A percentile compares a stretch with the other conserved stretches of the same genome.
phyloP scores from a whole-genome alignment of 2,888 invertebrate genomes.

The Dastarcus helophoroides region DNA sequence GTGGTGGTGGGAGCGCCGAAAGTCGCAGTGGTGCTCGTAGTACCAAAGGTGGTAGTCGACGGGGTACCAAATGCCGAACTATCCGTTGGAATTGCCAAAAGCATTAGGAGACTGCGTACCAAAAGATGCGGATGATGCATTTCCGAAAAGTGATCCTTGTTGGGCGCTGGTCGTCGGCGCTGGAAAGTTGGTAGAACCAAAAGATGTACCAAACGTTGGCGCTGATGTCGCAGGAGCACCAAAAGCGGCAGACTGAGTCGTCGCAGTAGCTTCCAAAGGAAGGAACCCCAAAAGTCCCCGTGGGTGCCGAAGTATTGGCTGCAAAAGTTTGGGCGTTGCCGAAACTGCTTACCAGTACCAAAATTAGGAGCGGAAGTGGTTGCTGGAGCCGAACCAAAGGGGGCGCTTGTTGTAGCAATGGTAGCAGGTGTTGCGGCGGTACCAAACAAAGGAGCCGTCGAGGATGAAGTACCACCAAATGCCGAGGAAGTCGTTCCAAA shows the following conservation, averaged over 20 bases:
- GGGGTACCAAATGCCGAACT: too few relatives aligned
- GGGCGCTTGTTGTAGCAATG: background rate
- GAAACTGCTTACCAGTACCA: background rate
- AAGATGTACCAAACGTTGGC: background rate
- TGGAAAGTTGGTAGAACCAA: background rate
- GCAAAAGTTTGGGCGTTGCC: background rate
- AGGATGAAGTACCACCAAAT: background rate
- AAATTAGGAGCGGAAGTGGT: background rate
- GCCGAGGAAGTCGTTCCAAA: background rate
- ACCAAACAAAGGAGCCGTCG: background rate
- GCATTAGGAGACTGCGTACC: background rate
- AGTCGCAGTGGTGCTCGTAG: background rate
- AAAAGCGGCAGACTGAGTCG: background rate
- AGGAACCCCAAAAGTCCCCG: background rate
- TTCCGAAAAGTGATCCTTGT: background rate
- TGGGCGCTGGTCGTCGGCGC: background rate
- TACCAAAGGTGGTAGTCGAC: too few relatives aligned
- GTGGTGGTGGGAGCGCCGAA: conserved; percentile 1
- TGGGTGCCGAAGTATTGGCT: background rate
- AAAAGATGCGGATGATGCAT: background rate
- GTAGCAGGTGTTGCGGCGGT: background rate
- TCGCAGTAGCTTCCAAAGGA: background rate
- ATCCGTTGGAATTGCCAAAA: background rate
- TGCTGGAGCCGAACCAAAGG: background rate
- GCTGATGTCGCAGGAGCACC: background rate